phyloP scores from a whole-genome alignment of 2,888 invertebrate genomes.

The Cosmopolites sordidus region DNA sequence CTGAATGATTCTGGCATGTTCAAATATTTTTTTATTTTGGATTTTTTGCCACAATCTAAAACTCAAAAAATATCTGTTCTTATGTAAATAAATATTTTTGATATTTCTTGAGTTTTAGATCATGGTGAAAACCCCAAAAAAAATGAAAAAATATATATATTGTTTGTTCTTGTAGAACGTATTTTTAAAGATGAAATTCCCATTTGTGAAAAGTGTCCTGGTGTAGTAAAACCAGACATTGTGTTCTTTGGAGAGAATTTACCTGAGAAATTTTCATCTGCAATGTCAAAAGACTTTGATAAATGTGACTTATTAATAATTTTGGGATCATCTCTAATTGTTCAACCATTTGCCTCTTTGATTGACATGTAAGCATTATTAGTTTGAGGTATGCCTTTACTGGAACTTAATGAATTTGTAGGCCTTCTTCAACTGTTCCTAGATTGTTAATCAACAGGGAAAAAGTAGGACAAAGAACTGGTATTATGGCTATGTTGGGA shows the following conservation, averaged over 20 bases:
- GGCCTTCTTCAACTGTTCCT: conserved; percentile 64
- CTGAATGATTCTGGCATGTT: too few relatives aligned
- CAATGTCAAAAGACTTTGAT: conserved; percentile 69
- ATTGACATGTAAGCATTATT: conserved; percentile 62
- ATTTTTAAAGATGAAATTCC: conserved; percentile 73
- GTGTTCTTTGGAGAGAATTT: conserved; percentile 93
- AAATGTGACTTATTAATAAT: conserved; percentile 88
- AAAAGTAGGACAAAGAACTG: conserved; percentile 56
- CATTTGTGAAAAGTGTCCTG: conserved; percentile 63
- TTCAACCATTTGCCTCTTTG: conserved; percentile 91
- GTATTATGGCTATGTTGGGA: conserved; percentile 44
- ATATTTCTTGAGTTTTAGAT: too few relatives aligned
- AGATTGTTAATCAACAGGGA: conserved; percentile 85
- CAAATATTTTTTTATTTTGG: neutral
- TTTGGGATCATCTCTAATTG: conserved; percentile 91
- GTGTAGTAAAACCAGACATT: conserved; percentile 90
- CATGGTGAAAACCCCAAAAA: too few relatives aligned
- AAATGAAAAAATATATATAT: neutral
- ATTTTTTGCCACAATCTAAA: conserved; percentile 2
- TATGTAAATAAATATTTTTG: too few relatives aligned
- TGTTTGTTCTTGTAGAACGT: conserved; percentile 55
- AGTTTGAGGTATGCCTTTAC: too few relatives aligned
- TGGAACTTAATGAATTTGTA: conserved; percentile 3
- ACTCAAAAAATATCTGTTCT: too few relatives aligned
- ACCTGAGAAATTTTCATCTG: conserved; percentile 70